Evolutionary conservation across 2,888 invertebrate species (phyloP).

Genomic region (Xanthostigma xanthostigma): DNA sequence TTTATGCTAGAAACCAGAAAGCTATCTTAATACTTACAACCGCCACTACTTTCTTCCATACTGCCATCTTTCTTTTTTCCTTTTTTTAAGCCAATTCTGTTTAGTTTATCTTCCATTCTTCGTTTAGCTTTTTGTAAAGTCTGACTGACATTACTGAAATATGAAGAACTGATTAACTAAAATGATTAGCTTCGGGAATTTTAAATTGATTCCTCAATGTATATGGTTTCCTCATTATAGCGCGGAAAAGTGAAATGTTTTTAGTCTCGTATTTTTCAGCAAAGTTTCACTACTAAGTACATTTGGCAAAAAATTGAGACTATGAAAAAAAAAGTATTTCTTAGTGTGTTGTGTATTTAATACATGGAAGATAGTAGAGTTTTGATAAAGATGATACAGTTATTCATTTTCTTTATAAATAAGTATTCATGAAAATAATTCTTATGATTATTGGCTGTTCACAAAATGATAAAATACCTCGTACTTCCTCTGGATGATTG

Average conservation of each 20-base stretch:
- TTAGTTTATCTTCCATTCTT: slow-evolving; percentile 79
- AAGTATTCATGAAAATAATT: background rate
- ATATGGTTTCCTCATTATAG: no score
- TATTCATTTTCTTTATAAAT: no score
- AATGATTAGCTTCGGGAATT: no score
- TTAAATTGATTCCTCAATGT: no score
- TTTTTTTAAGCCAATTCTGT: slow-evolving; percentile 68
- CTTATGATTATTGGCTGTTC: background rate
- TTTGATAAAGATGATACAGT: no score
- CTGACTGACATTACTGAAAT: slow-evolving; percentile 38
- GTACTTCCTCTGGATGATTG: slow-evolving; percentile 17
- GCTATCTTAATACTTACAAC: slow-evolving; percentile 36
- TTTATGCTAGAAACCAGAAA: background rate
- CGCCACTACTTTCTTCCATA: slow-evolving; percentile 69
- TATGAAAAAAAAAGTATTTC: no score
- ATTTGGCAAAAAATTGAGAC: no score
- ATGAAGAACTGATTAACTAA: background rate
- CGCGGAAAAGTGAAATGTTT: no score
- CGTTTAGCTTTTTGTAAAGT: slow-evolving; percentile 70
- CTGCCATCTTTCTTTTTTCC: slow-evolving; percentile 81
- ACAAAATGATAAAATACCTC: slow-evolving; percentile 14
- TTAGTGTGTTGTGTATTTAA: no score
- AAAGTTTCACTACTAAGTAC: no score
- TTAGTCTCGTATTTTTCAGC: no score
- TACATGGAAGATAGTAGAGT: no score